phyloP scores from a whole-genome alignment of 2,797 vertebrate species.

The Poecilia picta region DNA sequence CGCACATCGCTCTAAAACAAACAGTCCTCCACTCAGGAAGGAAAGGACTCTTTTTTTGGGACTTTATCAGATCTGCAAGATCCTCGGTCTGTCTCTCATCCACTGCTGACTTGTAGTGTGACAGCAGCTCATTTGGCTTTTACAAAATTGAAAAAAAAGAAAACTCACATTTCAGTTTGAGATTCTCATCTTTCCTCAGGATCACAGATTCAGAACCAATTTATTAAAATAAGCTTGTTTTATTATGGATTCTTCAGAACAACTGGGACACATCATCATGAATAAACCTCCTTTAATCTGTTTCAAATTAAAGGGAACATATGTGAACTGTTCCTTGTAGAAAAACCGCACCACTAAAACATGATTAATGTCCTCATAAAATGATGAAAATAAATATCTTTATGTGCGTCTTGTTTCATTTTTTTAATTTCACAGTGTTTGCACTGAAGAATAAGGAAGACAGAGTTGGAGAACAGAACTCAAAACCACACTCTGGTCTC shows the following conservation, averaged over 20 bases:
- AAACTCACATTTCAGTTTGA: background rate
- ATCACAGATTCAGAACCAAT: background rate
- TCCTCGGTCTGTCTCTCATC: constrained; percentile 49
- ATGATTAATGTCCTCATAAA: background rate
- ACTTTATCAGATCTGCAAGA: constrained; percentile 66
- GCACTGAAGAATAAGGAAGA: background rate
- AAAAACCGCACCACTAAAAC: background rate
- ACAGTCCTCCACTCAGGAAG: constrained; percentile 78
- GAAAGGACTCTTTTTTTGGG: constrained; percentile 69
- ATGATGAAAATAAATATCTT: background rate
- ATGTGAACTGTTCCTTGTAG: background rate
- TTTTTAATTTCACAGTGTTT: background rate
- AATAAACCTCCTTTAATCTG: background rate
- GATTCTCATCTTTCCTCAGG: background rate
- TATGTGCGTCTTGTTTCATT: too few relatives aligned
- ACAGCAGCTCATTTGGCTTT: background rate
- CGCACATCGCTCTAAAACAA: constrained; percentile 69
- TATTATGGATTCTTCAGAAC: background rate
- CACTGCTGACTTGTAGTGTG: constrained; percentile 18
- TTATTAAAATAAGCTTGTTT: background rate
- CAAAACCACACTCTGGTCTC: background rate
- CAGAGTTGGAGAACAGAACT: background rate
- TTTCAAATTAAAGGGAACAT: background rate
- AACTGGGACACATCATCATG: background rate
- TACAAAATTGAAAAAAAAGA: background rate